Conservation (phyloP, 2,113 vertebrate species). For the Vidua macroura region DNA sequence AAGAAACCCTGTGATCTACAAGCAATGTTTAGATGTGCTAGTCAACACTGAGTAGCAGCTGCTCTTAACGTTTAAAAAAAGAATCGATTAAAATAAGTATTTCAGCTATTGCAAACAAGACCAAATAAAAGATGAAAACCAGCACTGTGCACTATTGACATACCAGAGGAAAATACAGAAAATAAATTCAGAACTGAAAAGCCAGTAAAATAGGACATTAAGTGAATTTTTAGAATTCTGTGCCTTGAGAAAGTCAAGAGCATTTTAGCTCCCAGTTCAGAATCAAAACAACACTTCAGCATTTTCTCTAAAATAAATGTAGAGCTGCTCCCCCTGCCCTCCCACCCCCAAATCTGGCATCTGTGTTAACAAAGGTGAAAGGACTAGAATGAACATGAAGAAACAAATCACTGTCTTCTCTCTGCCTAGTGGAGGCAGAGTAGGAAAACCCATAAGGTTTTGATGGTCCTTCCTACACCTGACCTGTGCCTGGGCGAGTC, state of each 20-base stretch:
- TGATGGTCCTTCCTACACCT: background rate
- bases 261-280: background rate
- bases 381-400: background rate
- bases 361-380: background rate
- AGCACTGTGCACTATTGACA: background rate
- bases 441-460: background rate
- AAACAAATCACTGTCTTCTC: background rate
- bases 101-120: constrained; percentile 41
- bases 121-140: background rate
- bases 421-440: background rate
- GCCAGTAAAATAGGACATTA: background rate
- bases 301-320: background rate
- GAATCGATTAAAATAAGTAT: constrained; percentile 38
- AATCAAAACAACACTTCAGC: constrained; percentile 10
- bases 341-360: background rate
- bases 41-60: constrained; percentile 36
- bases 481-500: background rate
- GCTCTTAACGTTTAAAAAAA: constrained; percentile 41
- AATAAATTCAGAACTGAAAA: constrained; percentile 29
- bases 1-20: background rate
- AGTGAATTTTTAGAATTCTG: constrained; percentile 39
- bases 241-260: constrained; percentile 40
- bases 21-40: constrained; percentile 25
- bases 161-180: background rate
- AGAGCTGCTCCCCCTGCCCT: background rate